Conservation (phyloP, 2,888 invertebrate species). For the Syrista parreyssii region DNA sequence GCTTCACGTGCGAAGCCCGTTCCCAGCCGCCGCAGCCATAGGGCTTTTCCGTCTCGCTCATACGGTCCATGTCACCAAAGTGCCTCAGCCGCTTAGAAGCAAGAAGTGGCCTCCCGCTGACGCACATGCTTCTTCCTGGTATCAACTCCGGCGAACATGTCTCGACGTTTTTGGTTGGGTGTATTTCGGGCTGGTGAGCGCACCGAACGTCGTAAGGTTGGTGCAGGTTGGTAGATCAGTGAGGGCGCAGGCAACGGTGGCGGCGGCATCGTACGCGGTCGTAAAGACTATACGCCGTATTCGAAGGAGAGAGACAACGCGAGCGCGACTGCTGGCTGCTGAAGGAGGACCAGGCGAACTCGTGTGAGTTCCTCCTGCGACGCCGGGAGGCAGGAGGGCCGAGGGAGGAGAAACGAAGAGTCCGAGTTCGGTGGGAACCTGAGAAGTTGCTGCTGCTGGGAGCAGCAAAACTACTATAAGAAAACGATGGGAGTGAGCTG, state of each 20-base stretch:
- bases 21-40: background rate
- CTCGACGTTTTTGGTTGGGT: background rate
- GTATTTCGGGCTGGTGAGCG: background rate
- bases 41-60: background rate
- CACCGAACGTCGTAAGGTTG: background rate
- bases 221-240: background rate
- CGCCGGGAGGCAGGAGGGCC: background rate
- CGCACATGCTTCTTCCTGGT: background rate
- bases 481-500: background rate
- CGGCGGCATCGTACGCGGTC: slow-evolving; percentile 19
- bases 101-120: background rate
- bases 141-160: background rate
- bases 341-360: background rate
- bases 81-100: background rate
- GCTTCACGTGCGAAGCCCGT: background rate
- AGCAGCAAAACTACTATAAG: slow-evolving; percentile 21
- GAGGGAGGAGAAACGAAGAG: slow-evolving; percentile 33
- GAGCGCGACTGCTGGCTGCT: background rate
- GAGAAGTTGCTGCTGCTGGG: slow-evolving; percentile 47
- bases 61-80: background rate
- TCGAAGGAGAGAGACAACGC: background rate
- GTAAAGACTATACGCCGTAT: slow-evolving; percentile 17
- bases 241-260: slow-evolving; percentile 6
- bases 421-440: slow-evolving; percentile 51
- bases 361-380: slow-evolving; percentile 14